These are phyloP conservation scores for Resseliella maxima DNA, from an alignment of 2,888 invertebrate species.

Conservation along the genomic window DNA sequence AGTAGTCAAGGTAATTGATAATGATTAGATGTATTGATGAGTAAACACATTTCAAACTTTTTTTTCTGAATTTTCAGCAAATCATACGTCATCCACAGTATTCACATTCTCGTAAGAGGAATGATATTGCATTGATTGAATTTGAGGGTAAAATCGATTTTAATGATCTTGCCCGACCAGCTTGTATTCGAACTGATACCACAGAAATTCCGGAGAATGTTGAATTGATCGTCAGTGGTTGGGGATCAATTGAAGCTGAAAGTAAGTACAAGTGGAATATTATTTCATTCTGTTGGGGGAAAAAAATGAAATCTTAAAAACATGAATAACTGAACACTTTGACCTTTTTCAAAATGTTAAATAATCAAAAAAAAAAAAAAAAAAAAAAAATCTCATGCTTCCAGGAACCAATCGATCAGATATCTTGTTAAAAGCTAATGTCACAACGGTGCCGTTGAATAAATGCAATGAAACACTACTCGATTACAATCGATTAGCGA, in stretches of 20 bases:
- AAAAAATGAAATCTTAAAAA: too few species aligned
- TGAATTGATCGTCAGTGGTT: conserved; percentile 61
- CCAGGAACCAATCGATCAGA: background rate
- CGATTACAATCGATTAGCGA: background rate
- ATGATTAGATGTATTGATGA: background rate
- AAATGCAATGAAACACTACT: conserved; percentile 59
- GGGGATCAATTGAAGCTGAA: conserved; percentile 60
- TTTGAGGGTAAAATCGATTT: background rate
- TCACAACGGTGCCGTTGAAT: conserved; percentile 58
- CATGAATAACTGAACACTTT: too few species aligned
- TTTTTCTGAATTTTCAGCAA: background rate
- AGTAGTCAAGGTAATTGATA: background rate
- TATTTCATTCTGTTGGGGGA: too few species aligned
- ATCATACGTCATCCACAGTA: conserved; percentile 37
- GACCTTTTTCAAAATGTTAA: too few species aligned
- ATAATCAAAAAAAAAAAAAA: background rate
- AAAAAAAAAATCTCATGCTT: background rate
- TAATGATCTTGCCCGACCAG: background rate
- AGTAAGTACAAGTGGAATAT: conserved; percentile 59
- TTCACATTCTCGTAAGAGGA: background rate
- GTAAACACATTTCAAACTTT: background rate
- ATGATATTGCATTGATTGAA: conserved; percentile 52
- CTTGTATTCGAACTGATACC: conserved; percentile 59
- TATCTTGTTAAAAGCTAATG: conserved; percentile 60
- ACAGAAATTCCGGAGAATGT: conserved; percentile 57